A percentile compares a stretch with the other conserved stretches of the same genome.
These are phyloP conservation scores for Cranoglanis bouderius DNA, from an alignment of 2,113 vertebrate species.

Conservation along the genomic window DNA sequence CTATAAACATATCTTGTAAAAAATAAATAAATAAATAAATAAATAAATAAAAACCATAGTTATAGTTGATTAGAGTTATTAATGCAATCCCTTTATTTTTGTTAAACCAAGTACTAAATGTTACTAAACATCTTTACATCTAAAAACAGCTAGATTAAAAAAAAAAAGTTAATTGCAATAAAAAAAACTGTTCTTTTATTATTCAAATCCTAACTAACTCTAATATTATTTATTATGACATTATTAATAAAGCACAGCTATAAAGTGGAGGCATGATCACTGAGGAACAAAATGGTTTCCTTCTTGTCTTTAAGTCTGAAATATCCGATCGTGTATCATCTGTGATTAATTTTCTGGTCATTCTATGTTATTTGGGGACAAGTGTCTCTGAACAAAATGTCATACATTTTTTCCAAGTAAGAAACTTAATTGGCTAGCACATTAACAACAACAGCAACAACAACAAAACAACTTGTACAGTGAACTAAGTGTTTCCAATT, in stretches of 20 bases:
- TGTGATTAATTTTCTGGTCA: background rate
- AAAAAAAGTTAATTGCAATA: background rate
- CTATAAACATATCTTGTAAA: background rate
- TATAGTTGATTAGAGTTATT: background rate
- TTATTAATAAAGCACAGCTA: background rate
- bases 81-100: background rate
- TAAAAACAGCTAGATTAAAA: background rate
- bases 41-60: background rate
- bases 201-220: background rate
- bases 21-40: too few species aligned
- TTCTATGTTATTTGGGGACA: background rate
- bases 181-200: background rate
- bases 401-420: background rate
- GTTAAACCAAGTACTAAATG: background rate
- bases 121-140: background rate
- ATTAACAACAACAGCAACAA: background rate
- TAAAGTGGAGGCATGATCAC: background rate
- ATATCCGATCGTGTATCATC: background rate
- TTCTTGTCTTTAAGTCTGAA: background rate
- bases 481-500: slow-evolving; percentile 5
- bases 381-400: background rate
- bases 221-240: background rate
- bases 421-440: background rate
- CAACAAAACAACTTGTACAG: background rate
- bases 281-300: background rate